Base-by-base conservation (phyloP, 64 coral and sea anemone species). In the Stylophora pistillata region DNA sequence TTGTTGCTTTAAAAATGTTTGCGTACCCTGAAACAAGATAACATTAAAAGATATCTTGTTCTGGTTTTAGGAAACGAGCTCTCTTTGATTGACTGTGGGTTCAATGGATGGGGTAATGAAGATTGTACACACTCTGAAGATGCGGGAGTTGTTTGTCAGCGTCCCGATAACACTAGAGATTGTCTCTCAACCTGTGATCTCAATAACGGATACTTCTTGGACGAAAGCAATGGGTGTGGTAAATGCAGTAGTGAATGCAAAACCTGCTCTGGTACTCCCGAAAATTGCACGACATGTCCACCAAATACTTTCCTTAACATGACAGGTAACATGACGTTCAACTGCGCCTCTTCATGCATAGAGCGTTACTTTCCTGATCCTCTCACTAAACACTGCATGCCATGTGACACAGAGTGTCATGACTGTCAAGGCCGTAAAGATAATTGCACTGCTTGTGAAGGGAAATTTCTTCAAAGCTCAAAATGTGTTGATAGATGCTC, bases 81-180 rank as follows among this genome's bases (percentile, higher is more conserved):
- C 28, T 83, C 79, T 13, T 21, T 91, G 29, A 11, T 72, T 2
- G 66, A 0, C 31, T 92, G 90, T 72, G 41, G 28, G 18, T 76
- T 78, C 66, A 73, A 58, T 3, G 90, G 90, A 14, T 92, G 90
- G 90, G 90, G 82, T 3, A 78, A 17, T 16, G 90, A 92, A 30
- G 86, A 92, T 37, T 92, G 90, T 25, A 82, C 52, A 31, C 90
- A 92, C 27, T 58, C 13, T 21, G 90, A 92, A 37, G 90, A 92
- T 33, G 90, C 90, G n/a, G 81, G 90, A 54, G 90, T 92, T 2
- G 21, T 53, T 4, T 92, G 90, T 41, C 31, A 82, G 15, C 41
- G 61, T 33, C 90, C 90, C 5, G 81, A 74, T 31, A 77, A 55
- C 16, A 56, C 34, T 10, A 34, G 27, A 15, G 90, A 92, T 25